phyloP scores from a whole-genome alignment of 2,113 vertebrate species.

The Poicephalus gulielmi region DNA sequence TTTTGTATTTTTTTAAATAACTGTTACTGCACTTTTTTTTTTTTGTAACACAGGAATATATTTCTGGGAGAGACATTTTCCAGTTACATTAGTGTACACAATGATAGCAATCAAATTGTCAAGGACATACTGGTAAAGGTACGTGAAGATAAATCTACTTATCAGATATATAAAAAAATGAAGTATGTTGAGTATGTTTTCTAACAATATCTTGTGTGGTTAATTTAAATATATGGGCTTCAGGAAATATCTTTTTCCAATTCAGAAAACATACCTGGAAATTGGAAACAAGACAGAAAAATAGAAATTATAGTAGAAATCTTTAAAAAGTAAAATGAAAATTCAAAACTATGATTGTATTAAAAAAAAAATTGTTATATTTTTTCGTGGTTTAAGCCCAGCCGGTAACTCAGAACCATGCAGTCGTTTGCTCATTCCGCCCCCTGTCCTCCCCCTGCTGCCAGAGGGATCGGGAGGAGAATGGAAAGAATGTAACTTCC shows the following conservation, averaged over 20 bases:
- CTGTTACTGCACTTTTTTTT: too few relatives aligned
- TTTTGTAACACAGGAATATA: too few relatives aligned
- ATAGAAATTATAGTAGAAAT: not conserved
- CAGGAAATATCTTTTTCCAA: not conserved
- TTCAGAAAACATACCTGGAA: not conserved
- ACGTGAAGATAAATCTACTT: constrained; percentile 13
- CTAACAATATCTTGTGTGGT: not conserved
- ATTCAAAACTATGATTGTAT: not conserved
- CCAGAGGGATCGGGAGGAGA: too few relatives aligned
- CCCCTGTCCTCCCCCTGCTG: too few relatives aligned
- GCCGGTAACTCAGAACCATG: too few relatives aligned
- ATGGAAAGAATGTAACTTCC: too few relatives aligned
- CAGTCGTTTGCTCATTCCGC: too few relatives aligned
- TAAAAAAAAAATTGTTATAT: not conserved
- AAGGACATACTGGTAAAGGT: constrained; percentile 98
- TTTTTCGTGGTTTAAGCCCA: too few relatives aligned
- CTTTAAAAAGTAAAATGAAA: not conserved
- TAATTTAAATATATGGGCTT: not conserved
- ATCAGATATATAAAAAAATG: not conserved
- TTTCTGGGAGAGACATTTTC: too few relatives aligned
- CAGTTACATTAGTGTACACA: constrained; percentile 98
- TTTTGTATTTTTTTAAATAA: too few relatives aligned
- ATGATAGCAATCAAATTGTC: constrained; percentile 94
- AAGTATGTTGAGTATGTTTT: not conserved
- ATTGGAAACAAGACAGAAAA: not conserved